Percentiles rank a stretch among this genome's conserved stretches.
Evolutionary conservation across 2,888 invertebrate species (phyloP).

Genomic region (Phoronis australis): DNA sequence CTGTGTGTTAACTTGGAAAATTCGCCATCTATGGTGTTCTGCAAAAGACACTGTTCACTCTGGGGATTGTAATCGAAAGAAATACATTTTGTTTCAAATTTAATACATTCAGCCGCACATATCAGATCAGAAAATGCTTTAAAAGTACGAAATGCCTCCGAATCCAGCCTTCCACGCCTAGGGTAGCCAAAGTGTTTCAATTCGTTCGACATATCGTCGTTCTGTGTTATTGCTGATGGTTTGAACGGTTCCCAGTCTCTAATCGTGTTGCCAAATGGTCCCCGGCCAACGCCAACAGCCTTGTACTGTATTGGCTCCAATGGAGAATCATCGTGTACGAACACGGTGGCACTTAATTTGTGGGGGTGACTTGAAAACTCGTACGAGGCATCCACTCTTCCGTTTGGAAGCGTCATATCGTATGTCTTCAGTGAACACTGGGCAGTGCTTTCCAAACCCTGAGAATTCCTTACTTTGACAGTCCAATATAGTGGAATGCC

Average conservation of each 20-base stretch:
- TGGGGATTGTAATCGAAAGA: constrained; percentile 27
- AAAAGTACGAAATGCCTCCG: constrained; percentile 12
- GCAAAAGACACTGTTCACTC: constrained; percentile 24
- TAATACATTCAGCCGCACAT: constrained; percentile 21
- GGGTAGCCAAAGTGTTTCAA: constrained; percentile 20
- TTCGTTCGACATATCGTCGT: constrained; percentile 8
- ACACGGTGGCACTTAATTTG: constrained; percentile 19
- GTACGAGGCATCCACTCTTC: constrained; percentile 27
- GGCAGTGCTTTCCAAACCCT: constrained; percentile 19
- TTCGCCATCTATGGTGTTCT: constrained; percentile 22
- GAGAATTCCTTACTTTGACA: constrained; percentile 27
- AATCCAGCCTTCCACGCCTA: constrained; percentile 21
- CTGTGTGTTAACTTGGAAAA: constrained; percentile 19
- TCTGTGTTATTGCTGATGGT: constrained; percentile 12
- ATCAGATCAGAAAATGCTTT: constrained; percentile 10
- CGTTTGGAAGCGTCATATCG: constrained; percentile 32
- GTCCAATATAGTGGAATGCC: constrained; percentile 28
- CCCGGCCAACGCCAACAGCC: constrained; percentile 24
- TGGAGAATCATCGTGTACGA: constrained; percentile 29
- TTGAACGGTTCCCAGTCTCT: constrained; percentile 16
- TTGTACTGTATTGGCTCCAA: constrained; percentile 14
- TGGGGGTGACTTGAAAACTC: constrained; percentile 25
- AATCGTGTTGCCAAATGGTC: constrained; percentile 22
- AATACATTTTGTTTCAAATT: constrained; percentile 20
- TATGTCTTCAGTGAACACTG: constrained; percentile 25